Evolutionary conservation across 1,140 invertebrate species (phyloP), one percentile per base, ranked within the genome.

Genomic region (Vollenhovia emeryi): DNA sequence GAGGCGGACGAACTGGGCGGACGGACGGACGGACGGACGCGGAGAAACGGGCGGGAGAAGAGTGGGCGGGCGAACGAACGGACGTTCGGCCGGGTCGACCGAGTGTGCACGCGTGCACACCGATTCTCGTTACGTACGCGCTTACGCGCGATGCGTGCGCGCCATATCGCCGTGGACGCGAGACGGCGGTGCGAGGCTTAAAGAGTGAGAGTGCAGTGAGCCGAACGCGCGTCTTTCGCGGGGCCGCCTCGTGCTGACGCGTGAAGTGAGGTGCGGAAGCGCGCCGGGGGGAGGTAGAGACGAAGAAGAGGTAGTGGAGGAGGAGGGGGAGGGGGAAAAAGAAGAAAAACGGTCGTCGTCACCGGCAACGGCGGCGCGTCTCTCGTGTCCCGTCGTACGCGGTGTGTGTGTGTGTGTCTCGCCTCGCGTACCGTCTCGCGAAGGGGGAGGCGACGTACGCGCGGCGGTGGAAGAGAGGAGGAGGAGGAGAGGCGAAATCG

Each of bases 91-190:
- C 55, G 43, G 15, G 30, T 40, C 30, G 33, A 6, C 36, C 68
- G 40, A 84, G 76, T 84, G 76, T 84, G 84, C 83, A 88, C 68
- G 84, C 83, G 73, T 80, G 73, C 86, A 84, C 87, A 90, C 78
- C 85, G 90, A 87, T 86, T 43, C n/a, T 40, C 8, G 62, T 24
- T n/a, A 15, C 21, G 13, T 15, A 43, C 87, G 69, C 60, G 79
- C 45, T 69, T 87, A 84, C 79, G 83, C 86, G 57, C 76, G 75
- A 55, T 71, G 78, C 59, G 87, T 88, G 86, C 82, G 83, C 86
- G 85, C 85, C 80, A 87, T 88, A 87, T 87, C 86, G 80, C 69
- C 71, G 76, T 45, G 74, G 64, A 76, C 82, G 88, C 78, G 75
- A 62, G 76, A 80, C 69, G 71, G 85, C 60, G n/a, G n/a, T n/a